These are phyloP conservation scores for Halcyon malimbica DNA, from an alignment of 2,113 vertebrate genomes.

Conservation along the genomic window DNA sequence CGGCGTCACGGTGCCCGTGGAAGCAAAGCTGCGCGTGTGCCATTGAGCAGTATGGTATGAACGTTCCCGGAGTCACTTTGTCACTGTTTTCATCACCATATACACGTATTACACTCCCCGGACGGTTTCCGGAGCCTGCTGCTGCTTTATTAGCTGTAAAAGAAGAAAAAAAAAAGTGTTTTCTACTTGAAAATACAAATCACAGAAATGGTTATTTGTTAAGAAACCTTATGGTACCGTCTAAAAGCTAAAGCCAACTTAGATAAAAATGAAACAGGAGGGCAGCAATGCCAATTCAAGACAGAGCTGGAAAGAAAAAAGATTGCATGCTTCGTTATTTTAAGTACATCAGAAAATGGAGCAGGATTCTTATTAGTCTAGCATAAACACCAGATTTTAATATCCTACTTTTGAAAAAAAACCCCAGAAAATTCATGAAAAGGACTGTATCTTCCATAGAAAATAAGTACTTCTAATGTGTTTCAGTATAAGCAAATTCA, in stretches of 20 bases:
- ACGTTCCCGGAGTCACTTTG: slow-evolving; percentile 93
- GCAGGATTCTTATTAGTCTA: slow-evolving; percentile 82
- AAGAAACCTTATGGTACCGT: slow-evolving; percentile 72
- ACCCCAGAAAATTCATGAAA: not conserved
- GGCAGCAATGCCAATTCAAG: slow-evolving; percentile 80
- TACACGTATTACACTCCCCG: slow-evolving; percentile 88
- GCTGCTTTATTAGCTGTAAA: slow-evolving; percentile 83
- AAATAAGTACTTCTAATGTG: not conserved
- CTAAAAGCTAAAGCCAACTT: slow-evolving; percentile 82
- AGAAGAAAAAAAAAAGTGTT: slow-evolving; percentile 37
- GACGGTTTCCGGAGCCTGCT: slow-evolving; percentile 80
- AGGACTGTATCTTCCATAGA: not conserved
- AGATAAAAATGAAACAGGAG: slow-evolving; percentile 73
- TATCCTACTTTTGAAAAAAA: slow-evolving; percentile 37
- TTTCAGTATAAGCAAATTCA: slow-evolving; percentile 20
- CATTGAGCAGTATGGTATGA: slow-evolving; percentile 97
- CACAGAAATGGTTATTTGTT: slow-evolving; percentile 58
- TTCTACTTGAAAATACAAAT: slow-evolving; percentile 37
- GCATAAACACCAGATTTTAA: slow-evolving; percentile 69
- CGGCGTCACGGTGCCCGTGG: slow-evolving; percentile 95
- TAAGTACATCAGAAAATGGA: slow-evolving; percentile 79
- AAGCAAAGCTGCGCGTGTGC: slow-evolving; percentile 97
- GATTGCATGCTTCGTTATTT: slow-evolving; percentile 80
- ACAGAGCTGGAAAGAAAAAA: slow-evolving; percentile 78
- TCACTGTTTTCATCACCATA: slow-evolving; percentile 95